Base-by-base conservation (phyloP, 2,888 invertebrate species). In the Chydorus sphaericus region DNA sequence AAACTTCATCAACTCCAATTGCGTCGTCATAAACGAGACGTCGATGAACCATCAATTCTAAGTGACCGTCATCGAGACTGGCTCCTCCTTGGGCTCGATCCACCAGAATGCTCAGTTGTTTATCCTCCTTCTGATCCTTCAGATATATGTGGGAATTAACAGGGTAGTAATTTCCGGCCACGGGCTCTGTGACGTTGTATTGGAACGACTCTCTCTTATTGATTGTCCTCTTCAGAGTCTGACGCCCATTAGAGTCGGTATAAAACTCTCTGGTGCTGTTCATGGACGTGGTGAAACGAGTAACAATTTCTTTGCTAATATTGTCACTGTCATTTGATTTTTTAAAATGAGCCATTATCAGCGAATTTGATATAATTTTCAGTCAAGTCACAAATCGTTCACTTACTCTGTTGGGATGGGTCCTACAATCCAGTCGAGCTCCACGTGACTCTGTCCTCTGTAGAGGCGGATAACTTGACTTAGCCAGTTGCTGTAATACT, bases 1-100 rank as follows among this genome's bases (percentile, higher is more conserved):
- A 69, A 0, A 92, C 80, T 70, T 97, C 96, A 0, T 77, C 86
- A 0, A 97, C 94, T 0, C 97, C 97, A 64, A 91, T 90, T 0
- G 83, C 84, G 67, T 98, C 97, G 63, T 98, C 97, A 55, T 77
- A 75, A 1, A 91, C 66, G 20, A 89, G 70, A 39, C 91, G 75
- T 55, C 97, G 77, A 65, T 97, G 96, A 2, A 92, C 63, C 70
- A 71, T 69, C 8, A 72, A 57, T 61, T 71, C 71, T n/a, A 71
- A 29, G 14, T 62, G 54, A 23, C 70, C 70, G 61, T 68, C 66
- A 16, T 61, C 30, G n/a, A 71, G 59, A 57, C 68, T 68, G 52
- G 62, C 60, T 2, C 69, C 70, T n/a, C 69, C 70, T 56, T 68
- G 67, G 10, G 69, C 66, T 29, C 65, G 58, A 29, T 61, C 61